A percentile compares a stretch with the other conserved stretches of the same genome.
Evolutionary conservation across 2,797 vertebrate genomes (phyloP).

Genomic region (Garrulus glandarius): DNA sequence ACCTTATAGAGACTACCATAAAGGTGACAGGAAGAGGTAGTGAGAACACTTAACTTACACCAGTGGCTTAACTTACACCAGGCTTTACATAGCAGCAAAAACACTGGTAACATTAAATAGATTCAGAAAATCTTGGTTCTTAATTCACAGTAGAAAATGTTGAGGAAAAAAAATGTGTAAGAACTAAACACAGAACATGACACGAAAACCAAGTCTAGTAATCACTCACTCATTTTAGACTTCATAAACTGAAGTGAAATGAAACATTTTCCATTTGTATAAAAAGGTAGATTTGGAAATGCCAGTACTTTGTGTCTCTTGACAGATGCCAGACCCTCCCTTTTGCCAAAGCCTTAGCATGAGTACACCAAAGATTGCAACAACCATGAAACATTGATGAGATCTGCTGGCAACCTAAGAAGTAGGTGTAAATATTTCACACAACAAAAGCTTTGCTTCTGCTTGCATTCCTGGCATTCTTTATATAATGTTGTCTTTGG

Average conservation of each 20-base stretch:
- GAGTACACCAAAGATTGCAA: not conserved
- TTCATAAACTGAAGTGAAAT: not conserved
- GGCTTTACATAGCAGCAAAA: not conserved
- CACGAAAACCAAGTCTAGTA: not conserved
- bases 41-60: not conserved
- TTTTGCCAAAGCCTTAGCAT: not conserved
- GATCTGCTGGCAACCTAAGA: not conserved
- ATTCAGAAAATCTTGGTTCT: not conserved
- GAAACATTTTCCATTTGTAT: not conserved
- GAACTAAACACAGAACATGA: not conserved
- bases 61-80: not conserved
- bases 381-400: not conserved
- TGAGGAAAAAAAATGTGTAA: not conserved
- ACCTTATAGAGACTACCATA: not conserved
- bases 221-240: not conserved
- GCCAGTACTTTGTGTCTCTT: not conserved
- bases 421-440: not conserved
- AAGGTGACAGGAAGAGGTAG: not conserved
- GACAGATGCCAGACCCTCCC: not conserved
- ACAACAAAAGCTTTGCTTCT: not conserved
- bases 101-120: not conserved
- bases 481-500: not conserved
- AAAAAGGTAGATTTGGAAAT: not conserved
- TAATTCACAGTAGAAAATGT: not conserved
- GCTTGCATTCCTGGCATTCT: not conserved